phyloP scores from a whole-genome alignment of 2,888 invertebrate genomes.

The Dasysyrphus albostriatus region DNA sequence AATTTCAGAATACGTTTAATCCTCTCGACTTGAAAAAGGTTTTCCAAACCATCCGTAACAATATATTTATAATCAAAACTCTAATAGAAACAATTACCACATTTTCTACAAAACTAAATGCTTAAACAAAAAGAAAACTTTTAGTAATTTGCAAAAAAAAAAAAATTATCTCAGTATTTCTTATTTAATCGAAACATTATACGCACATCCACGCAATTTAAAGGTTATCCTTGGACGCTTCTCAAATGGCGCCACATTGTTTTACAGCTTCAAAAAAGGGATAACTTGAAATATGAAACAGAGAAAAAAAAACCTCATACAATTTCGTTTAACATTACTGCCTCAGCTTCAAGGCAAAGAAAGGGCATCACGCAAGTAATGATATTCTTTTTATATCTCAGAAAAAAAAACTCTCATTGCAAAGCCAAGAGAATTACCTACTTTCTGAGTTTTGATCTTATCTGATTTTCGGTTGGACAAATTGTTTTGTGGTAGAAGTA shows the following conservation, averaged over 20 bases:
- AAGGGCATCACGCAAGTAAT: constrained; percentile 9
- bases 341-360: constrained; percentile 3
- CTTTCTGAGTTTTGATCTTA: constrained; percentile 47
- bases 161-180: constrained; percentile 55
- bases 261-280: constrained; percentile 64
- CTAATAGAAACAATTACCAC: not conserved
- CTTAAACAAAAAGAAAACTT: constrained; percentile 30
- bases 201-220: constrained; percentile 69
- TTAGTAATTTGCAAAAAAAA: constrained; percentile 33
- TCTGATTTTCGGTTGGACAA: constrained; percentile 68
- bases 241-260: constrained; percentile 72
- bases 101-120: not conserved
- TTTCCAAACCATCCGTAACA: too few relatives aligned
- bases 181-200: constrained; percentile 71
- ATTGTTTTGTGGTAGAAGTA: constrained; percentile 49
- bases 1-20: too few relatives aligned
- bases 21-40: too few relatives aligned
- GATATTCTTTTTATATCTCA: constrained; percentile 39
- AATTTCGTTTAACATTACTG: constrained; percentile 28
- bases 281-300: constrained; percentile 28
- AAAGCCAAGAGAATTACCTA: constrained; percentile 35
- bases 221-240: constrained; percentile 62
- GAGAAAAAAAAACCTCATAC: constrained; percentile 15
- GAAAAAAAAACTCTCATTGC: constrained; percentile 30
- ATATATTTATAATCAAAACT: too few relatives aligned